Evolutionary conservation across 2,888 invertebrate genomes (phyloP).

Genomic region (Stenodema calcarata): DNA sequence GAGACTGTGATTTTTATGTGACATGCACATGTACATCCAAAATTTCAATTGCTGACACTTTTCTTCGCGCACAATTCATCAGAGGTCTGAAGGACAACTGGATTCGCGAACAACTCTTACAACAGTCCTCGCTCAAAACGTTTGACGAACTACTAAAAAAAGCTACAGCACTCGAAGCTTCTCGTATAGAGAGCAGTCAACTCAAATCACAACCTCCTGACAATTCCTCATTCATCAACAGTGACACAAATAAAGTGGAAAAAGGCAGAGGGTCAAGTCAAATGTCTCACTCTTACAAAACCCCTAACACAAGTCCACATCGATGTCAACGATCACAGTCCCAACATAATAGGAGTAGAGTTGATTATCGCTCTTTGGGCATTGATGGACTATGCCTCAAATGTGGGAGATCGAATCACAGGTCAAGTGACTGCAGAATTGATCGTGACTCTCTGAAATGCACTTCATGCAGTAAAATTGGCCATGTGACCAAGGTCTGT

Average conservation of each 20-base stretch:
- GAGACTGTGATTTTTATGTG: slow-evolving; percentile 9
- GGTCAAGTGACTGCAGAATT: background rate
- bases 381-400: slow-evolving; percentile 28
- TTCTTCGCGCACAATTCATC: slow-evolving; percentile 28
- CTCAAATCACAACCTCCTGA: background rate
- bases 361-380: slow-evolving; percentile 2
- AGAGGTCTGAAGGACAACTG: slow-evolving; percentile 1
- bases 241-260: slow-evolving; percentile 1
- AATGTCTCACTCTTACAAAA: background rate
- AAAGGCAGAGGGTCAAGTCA: background rate
- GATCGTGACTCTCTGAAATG: slow-evolving; percentile 16
- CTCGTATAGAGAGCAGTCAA: background rate
- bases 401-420: slow-evolving; percentile 20
- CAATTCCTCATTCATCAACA: background rate
- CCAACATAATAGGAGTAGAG: background rate
- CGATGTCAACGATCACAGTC: slow-evolving; percentile 9
- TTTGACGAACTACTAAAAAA: slow-evolving; percentile 10
- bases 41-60: background rate
- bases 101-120: slow-evolving; percentile 13
- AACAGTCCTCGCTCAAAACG: background rate
- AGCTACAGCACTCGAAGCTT: slow-evolving; percentile 26
- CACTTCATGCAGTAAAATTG: slow-evolving; percentile 21
- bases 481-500: slow-evolving; percentile 25
- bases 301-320: background rate
- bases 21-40: background rate